A percentile compares a stretch with the other conserved stretches of the same genome.
These are phyloP conservation scores for Varroa destructor DNA, from an alignment of 1,140 invertebrate species.

Conservation along the genomic window DNA sequence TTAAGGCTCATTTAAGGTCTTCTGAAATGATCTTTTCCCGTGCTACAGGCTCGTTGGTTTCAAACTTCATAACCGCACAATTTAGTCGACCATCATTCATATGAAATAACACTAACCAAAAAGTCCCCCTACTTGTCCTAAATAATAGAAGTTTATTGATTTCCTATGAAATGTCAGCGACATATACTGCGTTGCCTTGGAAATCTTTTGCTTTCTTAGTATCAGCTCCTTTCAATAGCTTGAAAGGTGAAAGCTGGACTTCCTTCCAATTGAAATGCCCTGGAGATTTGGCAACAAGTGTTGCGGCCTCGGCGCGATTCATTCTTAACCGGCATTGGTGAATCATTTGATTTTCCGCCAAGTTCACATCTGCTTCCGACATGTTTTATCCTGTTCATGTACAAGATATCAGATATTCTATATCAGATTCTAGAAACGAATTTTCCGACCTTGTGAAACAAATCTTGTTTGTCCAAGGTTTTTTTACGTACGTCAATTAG, in stretches of 20 bases:
- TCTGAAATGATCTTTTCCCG: constrained; percentile 77
- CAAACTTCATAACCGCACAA: constrained; percentile 44
- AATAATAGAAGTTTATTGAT: neutral
- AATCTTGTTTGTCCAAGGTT: constrained; percentile 54
- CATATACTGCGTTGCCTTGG: constrained; percentile 69
- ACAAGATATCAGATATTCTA: constrained; percentile 80
- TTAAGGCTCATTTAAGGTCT: constrained; percentile 73
- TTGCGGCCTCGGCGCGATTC: constrained; percentile 62
- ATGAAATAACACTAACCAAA: constrained; percentile 40
- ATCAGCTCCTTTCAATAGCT: constrained; percentile 81
- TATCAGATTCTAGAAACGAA: constrained; percentile 75
- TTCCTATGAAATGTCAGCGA: neutral
- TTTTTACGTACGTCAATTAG: constrained; percentile 67
- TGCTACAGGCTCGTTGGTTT: constrained; percentile 39
- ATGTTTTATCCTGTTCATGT: constrained; percentile 57
- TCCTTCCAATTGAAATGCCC: constrained; percentile 67
- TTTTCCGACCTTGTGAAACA: constrained; percentile 69
- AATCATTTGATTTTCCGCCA: constrained; percentile 77
- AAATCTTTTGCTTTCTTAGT: constrained; percentile 61
- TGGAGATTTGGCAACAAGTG: constrained; percentile 75
- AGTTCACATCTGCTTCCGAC: constrained; percentile 68
- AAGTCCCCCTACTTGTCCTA: neutral
- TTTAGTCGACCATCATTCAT: constrained; percentile 45
- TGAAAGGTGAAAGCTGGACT: constrained; percentile 43
- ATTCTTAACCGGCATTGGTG: constrained; percentile 82